Evolutionary conservation across 2,888 invertebrate genomes (phyloP).

Genomic region (Parnassius orleans): DNA sequence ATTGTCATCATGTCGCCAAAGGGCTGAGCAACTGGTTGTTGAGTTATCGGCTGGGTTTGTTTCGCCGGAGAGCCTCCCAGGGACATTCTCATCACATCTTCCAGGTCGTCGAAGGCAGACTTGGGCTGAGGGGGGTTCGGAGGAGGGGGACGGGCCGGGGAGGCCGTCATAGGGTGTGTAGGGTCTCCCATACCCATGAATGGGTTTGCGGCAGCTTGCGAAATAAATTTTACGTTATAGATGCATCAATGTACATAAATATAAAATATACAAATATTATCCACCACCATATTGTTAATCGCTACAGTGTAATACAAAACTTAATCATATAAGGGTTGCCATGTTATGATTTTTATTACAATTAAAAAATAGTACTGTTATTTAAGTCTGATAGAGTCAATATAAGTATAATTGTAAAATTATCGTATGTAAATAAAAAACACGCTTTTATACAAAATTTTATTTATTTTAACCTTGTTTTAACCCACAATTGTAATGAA

Average conservation of each 20-base stretch:
- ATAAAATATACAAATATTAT: constrained; percentile 13
- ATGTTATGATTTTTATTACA: constrained; percentile 23
- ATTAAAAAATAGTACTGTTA: too few relatives aligned
- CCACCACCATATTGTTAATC: constrained; percentile 24
- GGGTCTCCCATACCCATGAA: constrained; percentile 84
- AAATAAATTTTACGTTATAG: constrained; percentile 43
- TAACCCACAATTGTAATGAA: too few relatives aligned
- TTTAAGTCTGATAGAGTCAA: too few relatives aligned
- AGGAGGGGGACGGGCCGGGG: constrained; percentile 79
- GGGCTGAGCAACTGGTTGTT: constrained; percentile 52
- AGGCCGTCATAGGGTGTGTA: constrained; percentile 66
- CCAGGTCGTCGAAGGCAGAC: constrained; percentile 85
- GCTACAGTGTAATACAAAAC: constrained; percentile 16
- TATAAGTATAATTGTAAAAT: too few relatives aligned
- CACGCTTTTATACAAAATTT: too few relatives aligned
- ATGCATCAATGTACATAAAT: constrained; percentile 23
- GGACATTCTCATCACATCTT: constrained; percentile 85
- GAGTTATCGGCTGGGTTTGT: constrained; percentile 55
- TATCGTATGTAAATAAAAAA: too few relatives aligned
- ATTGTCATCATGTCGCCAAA: constrained; percentile 65
- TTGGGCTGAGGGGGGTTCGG: constrained; percentile 73
- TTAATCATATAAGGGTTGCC: constrained; percentile 29
- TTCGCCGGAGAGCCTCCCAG: constrained; percentile 83
- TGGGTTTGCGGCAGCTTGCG: constrained; percentile 82
- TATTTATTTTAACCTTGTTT: too few relatives aligned